Conservation (phyloP, 2,888 invertebrate species). For the Dasypogon diadema region DNA sequence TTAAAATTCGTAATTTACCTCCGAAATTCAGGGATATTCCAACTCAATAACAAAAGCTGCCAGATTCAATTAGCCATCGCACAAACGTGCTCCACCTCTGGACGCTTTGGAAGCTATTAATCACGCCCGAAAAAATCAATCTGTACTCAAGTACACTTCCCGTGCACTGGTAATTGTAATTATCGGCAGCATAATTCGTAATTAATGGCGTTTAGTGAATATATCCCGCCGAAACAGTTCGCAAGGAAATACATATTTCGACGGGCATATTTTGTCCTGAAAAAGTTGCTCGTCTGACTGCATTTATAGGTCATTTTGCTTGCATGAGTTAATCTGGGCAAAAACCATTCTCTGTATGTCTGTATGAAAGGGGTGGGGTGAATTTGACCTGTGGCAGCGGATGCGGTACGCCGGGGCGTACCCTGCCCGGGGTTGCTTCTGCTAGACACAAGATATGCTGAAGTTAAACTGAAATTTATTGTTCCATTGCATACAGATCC, state of each 20-base stretch:
- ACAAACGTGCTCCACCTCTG: neutral
- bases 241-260: slow-evolving; percentile 32
- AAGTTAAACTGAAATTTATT: slow-evolving; percentile 49
- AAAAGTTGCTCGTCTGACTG: slow-evolving; percentile 34
- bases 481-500: slow-evolving; percentile 43
- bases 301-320: slow-evolving; percentile 44
- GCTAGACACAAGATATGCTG: slow-evolving; percentile 37
- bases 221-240: neutral
- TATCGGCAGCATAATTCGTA: slow-evolving; percentile 28
- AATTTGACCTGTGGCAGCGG: neutral
- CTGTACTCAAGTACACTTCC: neutral
- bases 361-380: neutral
- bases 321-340: slow-evolving; percentile 20
- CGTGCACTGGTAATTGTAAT: neutral
- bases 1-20: too few relatives aligned
- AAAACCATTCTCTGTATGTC: neutral
- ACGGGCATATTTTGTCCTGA: slow-evolving; percentile 32
- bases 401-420: neutral
- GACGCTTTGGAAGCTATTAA: neutral
- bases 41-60: too few relatives aligned
- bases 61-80: neutral
- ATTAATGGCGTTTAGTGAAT: slow-evolving; percentile 20
- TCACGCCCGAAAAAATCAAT: neutral
- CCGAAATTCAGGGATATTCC: too few relatives aligned
- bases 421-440: neutral